Base-by-base conservation (phyloP, 2,888 invertebrate genomes). In the Zygothrica quintamaculata region DNA sequence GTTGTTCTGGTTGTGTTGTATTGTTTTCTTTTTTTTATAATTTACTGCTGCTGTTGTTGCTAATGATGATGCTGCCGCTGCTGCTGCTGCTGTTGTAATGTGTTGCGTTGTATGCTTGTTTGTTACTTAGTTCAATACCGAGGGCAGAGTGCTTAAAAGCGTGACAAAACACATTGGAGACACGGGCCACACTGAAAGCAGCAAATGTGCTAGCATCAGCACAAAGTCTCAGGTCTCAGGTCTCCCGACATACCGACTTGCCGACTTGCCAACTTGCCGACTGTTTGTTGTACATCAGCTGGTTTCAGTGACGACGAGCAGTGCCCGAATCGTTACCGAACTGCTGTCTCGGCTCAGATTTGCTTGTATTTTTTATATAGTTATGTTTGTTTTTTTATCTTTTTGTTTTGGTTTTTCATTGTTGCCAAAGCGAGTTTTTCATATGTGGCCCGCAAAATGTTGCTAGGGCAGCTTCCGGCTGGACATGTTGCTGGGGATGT, bases 91-190 rank as follows among this genome's bases (percentile, higher is more conserved):
- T 48, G 29, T 33, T 33, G 51, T 33, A 48, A 13, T 25, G 12
- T 53, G 22, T 22, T 44, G n/a, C 9, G 29, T 29, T 1, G 1
- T 29, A 5, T 56, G 57, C 43, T 52, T 29, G 34, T 16, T 43
- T 18, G 13, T 40, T 52, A 26, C 12, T 26, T 12, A 47, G 37
- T 31, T 55, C 44, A 39, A 37, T 57, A 78, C 79, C 87, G 86
- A 59, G 53, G 84, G 64, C 80, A 70, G 76, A 77, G 80, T 3
- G 18, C 18, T 84, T 72, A 68, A 75, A 79, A 85, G 84, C 89
- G 88, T 88, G 88, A 90, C 91, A 90, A 88, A 87, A 87, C 90
- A 87, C 89, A 89, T 89, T 90, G 91, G 90, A 89, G 91, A 90
- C 90, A 90, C 90, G 90, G 90, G 89, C 88, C 89, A 88, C 89